Evolutionary conservation across 1,140 invertebrate species (phyloP).

Genomic region (Zeugodacus cucurbitae): DNA sequence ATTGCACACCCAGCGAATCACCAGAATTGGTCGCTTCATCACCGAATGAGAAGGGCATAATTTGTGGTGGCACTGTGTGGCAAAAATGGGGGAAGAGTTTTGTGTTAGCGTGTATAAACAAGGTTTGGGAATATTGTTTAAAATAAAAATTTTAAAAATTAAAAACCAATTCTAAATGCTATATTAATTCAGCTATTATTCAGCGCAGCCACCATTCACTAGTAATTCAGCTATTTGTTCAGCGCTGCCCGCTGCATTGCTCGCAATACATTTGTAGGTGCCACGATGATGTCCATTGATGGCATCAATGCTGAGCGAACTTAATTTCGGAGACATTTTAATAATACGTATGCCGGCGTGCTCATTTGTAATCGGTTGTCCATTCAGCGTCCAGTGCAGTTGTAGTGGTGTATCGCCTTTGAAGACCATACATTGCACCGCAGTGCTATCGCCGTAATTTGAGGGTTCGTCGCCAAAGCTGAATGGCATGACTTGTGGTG

Average conservation of each 20-base stretch:
- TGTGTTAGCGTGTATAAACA: neutral
- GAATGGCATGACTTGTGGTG: conserved; percentile 80
- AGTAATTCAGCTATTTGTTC: conserved; percentile 73
- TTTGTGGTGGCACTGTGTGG: conserved; percentile 73
- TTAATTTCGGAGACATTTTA: conserved; percentile 72
- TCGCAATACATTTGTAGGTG: conserved; percentile 78
- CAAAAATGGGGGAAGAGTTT: neutral
- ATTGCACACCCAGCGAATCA: conserved; percentile 76
- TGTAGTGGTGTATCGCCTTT: conserved; percentile 80
- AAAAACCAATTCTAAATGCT: neutral
- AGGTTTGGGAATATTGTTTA: neutral
- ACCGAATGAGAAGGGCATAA: conserved; percentile 74
- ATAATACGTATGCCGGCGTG: conserved; percentile 68
- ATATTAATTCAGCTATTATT: neutral
- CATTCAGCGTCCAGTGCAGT: conserved; percentile 82
- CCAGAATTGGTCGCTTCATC: conserved; percentile 76
- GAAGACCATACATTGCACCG: conserved; percentile 76
- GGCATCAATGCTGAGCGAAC: conserved; percentile 78
- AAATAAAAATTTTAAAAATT: neutral
- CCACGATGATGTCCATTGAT: conserved; percentile 76
- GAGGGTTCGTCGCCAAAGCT: conserved; percentile 77
- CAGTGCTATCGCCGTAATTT: conserved; percentile 74
- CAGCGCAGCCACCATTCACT: conserved; percentile 72
- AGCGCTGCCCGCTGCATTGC: conserved; percentile 73
- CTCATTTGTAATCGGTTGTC: conserved; percentile 65